Base-by-base conservation (phyloP, 2,113 vertebrate species). In the Catharus minimus region DNA sequence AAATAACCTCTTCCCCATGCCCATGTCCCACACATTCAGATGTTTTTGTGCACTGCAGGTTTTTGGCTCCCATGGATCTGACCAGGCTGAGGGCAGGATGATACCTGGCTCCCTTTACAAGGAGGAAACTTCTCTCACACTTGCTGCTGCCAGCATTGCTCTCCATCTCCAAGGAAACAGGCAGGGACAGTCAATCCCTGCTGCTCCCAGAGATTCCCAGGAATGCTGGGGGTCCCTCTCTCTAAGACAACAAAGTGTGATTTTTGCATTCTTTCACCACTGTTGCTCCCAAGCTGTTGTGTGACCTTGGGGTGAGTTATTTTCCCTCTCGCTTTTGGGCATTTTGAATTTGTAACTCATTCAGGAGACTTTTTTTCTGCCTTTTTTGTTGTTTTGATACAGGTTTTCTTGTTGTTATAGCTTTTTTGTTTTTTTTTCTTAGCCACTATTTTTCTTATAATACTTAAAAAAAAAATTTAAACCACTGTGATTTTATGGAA, bases 81-180 rank as follows among this genome's bases (percentile, higher is more conserved):
- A 5, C 5, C 47, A 36, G 47, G 65, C 32, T 23, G 62, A 55
- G 53, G 49, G 62, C 27, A 62, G 76, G 77, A 22, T 1, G 17
- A 27, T 38, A 62, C 62, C 78, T 86, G 57, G 38, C 55, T 90
- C 53, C 7, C 0, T 41, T 52, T 67, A 6, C 69, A 36, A 58
- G 56, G 39, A 62, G 32, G 10, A 81, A 75, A 41, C 52, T 72
- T 56, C 27, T 9, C 11, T 84, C 50, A 6, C 0, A 1, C 47
- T 61, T 52, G 41, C 74, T 82, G 53, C 84, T 76, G 5, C 46
- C 82, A 65, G 49, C 79, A 26, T 58, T 77, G 43, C 67, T 94
- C 19, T 66, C 39, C 56, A 82, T 87, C 87, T 73, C 89, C 89
- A 85, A 79, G 85, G 89, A 87, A 82, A 93, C 85, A 39, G 71